phyloP scores from a whole-genome alignment of 1,140 invertebrate species.

The Ridgeia piscesae region DNA sequence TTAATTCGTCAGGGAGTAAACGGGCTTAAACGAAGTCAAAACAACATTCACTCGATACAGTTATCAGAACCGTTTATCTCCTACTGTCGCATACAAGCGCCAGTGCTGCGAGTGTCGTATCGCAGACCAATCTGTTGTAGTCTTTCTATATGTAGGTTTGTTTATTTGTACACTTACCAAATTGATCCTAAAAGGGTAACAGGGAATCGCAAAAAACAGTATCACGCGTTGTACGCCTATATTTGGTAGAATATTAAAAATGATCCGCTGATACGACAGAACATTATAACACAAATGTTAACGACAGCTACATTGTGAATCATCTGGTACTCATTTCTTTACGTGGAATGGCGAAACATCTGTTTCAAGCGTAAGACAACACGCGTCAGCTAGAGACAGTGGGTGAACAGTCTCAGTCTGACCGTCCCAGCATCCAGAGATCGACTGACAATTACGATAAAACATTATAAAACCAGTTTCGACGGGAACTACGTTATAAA shows the following conservation, averaged over 20 bases:
- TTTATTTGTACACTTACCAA: background rate
- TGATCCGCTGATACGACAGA: background rate
- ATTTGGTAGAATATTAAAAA: background rate
- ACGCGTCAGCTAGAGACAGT: background rate
- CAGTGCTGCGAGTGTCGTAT: too few relatives aligned
- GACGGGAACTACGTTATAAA: too few relatives aligned
- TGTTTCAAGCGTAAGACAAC: background rate
- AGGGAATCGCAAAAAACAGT: background rate
- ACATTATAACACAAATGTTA: background rate
- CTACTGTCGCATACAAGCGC: too few relatives aligned
- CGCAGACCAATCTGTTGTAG: too few relatives aligned
- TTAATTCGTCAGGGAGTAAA: too few relatives aligned
- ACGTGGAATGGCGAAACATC: too few relatives aligned
- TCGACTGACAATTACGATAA: background rate
- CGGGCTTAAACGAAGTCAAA: too few relatives aligned
- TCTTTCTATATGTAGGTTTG: too few relatives aligned
- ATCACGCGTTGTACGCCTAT: background rate
- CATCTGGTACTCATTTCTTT: too few relatives aligned
- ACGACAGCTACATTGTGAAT: too few relatives aligned
- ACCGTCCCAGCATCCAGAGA: background rate
- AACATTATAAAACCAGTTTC: background rate
- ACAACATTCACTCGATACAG: too few relatives aligned
- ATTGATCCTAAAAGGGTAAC: background rate
- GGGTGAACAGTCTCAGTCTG: background rate
- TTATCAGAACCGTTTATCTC: too few relatives aligned